Evolutionary conservation across 2,113 vertebrate genomes (phyloP).

Genomic region (Crotalus viridis): DNA sequence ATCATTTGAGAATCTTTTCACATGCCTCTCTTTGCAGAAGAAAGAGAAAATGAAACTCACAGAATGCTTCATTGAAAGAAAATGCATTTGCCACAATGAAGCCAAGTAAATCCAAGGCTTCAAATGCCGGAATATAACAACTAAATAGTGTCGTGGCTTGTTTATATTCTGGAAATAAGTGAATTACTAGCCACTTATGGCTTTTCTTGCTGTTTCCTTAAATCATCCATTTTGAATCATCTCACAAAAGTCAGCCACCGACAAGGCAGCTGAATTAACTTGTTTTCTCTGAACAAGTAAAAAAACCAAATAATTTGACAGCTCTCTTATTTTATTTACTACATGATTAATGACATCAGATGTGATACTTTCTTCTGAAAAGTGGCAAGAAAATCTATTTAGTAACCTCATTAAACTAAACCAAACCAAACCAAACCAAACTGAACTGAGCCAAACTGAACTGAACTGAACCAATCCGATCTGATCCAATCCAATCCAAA

Average conservation of each 20-base stretch:
- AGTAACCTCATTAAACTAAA: conserved; percentile 23
- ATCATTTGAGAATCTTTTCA: conserved; percentile 16
- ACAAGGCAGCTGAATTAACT: conserved; percentile 33
- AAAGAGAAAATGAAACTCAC: neutral
- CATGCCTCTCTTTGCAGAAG: conserved; percentile 7
- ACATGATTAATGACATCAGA: conserved; percentile 25
- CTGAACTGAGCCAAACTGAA: too few species aligned
- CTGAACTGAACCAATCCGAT: too few species aligned
- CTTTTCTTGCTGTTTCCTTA: conserved; percentile 43
- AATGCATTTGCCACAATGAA: conserved; percentile 40
- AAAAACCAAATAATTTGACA: conserved; percentile 23
- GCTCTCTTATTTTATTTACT: conserved; percentile 35
- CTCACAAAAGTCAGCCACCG: conserved; percentile 9
- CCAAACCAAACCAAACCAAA: too few species aligned
- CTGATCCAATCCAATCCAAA: too few species aligned
- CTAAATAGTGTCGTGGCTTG: conserved; percentile 52
- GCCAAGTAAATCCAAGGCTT: conserved; percentile 46
- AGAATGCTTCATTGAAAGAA: conserved; percentile 2
- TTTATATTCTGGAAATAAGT: conserved; percentile 52
- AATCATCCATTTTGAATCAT: conserved; percentile 42
- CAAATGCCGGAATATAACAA: conserved; percentile 48
- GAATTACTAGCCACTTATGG: conserved; percentile 35
- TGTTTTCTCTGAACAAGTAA: conserved; percentile 16
- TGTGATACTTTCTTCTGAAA: conserved; percentile 23
- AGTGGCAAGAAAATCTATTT: conserved; percentile 22